phyloP scores from a whole-genome alignment of 2,113 vertebrate genomes.

The Lophochroa leadbeateri region DNA sequence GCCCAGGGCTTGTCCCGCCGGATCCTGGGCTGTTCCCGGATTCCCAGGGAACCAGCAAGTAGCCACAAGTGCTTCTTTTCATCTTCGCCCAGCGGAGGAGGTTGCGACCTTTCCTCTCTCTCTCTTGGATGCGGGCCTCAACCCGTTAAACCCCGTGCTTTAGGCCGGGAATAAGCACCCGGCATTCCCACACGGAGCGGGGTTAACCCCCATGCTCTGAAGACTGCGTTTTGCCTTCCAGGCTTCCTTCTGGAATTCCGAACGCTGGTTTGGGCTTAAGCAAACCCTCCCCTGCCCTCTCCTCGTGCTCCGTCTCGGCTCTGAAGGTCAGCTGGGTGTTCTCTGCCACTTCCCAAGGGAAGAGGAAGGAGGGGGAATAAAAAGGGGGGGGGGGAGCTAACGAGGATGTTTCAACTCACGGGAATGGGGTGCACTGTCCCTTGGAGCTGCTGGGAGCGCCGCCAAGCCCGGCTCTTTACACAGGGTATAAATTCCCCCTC shows the following conservation, averaged over 20 bases:
- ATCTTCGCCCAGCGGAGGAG: slow-evolving; percentile 27
- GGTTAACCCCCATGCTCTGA: background rate
- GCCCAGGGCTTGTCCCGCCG: background rate
- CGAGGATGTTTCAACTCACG: background rate
- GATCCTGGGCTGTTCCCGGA: background rate
- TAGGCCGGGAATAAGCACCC: background rate
- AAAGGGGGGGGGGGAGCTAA: background rate
- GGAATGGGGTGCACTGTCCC: background rate
- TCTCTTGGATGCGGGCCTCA: background rate
- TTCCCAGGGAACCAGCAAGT: background rate
- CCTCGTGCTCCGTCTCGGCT: background rate
- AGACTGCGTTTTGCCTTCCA: background rate
- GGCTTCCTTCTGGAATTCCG: background rate
- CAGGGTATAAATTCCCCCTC: background rate
- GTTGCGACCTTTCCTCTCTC: background rate
- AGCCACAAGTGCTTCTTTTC: slow-evolving; percentile 8
- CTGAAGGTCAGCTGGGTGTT: background rate
- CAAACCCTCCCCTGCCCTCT: background rate
- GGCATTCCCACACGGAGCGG: background rate
- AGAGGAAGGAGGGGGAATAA: background rate
- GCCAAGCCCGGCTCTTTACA: background rate
- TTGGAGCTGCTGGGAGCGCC: background rate
- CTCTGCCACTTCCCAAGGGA: background rate
- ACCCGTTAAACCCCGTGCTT: background rate
- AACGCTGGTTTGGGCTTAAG: background rate